A percentile compares a stretch with the other conserved stretches of the same genome.
Conservation (phyloP, 2,797 vertebrate species). For the Serranus cabrilla region DNA sequence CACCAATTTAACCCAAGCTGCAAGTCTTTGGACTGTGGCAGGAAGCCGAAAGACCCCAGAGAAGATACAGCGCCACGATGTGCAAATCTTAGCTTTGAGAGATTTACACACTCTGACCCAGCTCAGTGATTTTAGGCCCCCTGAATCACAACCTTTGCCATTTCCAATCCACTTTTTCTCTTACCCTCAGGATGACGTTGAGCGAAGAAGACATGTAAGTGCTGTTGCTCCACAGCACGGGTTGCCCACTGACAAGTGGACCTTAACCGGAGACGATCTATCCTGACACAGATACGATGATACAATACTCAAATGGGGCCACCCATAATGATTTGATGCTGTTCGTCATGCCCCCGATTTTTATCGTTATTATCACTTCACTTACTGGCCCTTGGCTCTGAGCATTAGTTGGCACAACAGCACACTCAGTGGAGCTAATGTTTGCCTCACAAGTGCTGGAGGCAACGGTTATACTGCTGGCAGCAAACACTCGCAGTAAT, state of each 20-base stretch:
- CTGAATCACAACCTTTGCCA: slow-evolving; percentile 17
- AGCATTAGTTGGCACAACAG: slow-evolving; percentile 37
- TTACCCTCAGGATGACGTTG: slow-evolving; percentile 13
- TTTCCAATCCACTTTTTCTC: slow-evolving; percentile 9
- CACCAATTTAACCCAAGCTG: too few species aligned
- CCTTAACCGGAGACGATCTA: slow-evolving; percentile 25
- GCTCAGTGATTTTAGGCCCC: background rate
- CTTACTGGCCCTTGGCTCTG: slow-evolving; percentile 32
- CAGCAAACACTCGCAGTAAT: slow-evolving; percentile 36
- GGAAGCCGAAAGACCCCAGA: too few species aligned
- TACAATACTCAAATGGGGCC: slow-evolving; percentile 32
- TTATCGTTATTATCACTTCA: slow-evolving; percentile 30
- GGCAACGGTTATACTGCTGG: slow-evolving; percentile 21
- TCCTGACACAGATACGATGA: slow-evolving; percentile 29
- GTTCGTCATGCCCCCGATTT: slow-evolving; percentile 32
- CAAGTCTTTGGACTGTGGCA: too few species aligned
- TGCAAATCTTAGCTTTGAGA: slow-evolving; percentile 9
- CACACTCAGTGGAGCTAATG: slow-evolving; percentile 17
- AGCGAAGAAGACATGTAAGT: slow-evolving; percentile 27
- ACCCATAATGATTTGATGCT: slow-evolving; percentile 26
- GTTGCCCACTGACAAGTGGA: slow-evolving; percentile 15
- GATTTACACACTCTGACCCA: slow-evolving; percentile 17
- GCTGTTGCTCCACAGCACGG: slow-evolving; percentile 15
- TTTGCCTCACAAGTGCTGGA: slow-evolving; percentile 21
- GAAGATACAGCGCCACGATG: background rate